Percentiles rank a stretch among this genome's conserved stretches.
Conservation (phyloP, 2,797 vertebrate species). For the Pantherophis vulpinus region DNA sequence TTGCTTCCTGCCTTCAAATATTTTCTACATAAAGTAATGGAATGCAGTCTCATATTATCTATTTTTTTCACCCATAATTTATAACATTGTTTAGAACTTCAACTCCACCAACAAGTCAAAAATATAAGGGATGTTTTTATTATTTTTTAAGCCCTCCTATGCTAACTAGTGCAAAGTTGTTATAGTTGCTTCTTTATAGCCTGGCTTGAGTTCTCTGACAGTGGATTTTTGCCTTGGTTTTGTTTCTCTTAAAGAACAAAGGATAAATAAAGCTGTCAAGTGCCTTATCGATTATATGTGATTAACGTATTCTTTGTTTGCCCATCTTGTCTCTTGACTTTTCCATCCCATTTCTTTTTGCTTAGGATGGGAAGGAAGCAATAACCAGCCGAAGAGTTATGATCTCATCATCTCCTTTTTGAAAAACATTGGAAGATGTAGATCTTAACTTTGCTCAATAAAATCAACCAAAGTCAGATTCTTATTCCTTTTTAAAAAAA, state of each 20-base stretch:
- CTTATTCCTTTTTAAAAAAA: background rate
- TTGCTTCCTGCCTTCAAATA: background rate
- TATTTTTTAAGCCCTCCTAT: background rate
- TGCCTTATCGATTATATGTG: constrained; percentile 49
- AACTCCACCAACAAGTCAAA: background rate
- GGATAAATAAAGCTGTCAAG: constrained; percentile 57
- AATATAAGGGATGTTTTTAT: background rate
- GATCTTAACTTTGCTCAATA: background rate
- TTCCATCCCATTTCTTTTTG: constrained; percentile 22
- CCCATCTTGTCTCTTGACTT: constrained; percentile 24
- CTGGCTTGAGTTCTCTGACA: constrained; percentile 30
- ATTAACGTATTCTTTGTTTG: constrained; percentile 36
- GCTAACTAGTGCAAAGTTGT: constrained; percentile 23
- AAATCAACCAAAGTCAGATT: background rate
- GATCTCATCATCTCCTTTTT: background rate
- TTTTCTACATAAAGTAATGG: background rate
- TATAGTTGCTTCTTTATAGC: constrained; percentile 26
- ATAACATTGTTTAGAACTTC: background rate
- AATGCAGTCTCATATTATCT: background rate
- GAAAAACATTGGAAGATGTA: background rate
- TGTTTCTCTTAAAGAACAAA: constrained; percentile 49
- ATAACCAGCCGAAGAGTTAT: background rate
- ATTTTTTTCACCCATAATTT: background rate
- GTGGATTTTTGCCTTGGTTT: constrained; percentile 39
- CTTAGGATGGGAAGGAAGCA: background rate